Evolutionary conservation across 2,113 vertebrate genomes (phyloP), one percentile per base, ranked within the genome.

Genomic region (Myrmecobius fasciatus): DNA sequence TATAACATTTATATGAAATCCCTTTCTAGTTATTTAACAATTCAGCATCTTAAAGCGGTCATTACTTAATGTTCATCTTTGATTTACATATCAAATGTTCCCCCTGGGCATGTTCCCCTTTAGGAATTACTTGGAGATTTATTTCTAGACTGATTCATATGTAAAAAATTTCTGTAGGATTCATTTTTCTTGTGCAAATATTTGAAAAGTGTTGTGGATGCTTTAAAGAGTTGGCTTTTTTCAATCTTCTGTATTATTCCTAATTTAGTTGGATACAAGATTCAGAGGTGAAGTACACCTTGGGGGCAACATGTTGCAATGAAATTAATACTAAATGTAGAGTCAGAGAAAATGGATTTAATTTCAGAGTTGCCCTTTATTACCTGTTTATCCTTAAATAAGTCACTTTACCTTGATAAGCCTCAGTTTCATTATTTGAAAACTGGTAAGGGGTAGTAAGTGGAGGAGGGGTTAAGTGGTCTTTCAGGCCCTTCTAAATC

Each of bases 401-500:
- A 91, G 91, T 49, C 52, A 49, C 47, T 91, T 92, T 49, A 91
- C 28, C 1, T 53, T 25, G 90, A 53, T 91, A 2, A 24, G 24
- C 52, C 48, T 95, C 52, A 53, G 14, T 91, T 90, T 89, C 89
- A 46, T 94, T 43, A 28, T 89, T 48, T 96, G 95, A 91, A 92
- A 91, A 93, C 49, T 92, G 36, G 12, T 24, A 31, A 26, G 26
- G n/a, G 43, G 89, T 26, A 90, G 47, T 31, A 91, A 5, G 53
- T 25, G 8, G 25, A 8, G 31, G 0, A 1, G 0, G 9, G 26
- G 36, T 67, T 43, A 83, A 2, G n/a, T 43, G 8, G 24, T 83
- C 20, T 83, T 83, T 43, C 17, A n/a, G 60, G 0, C 60, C 60
- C 5, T 75, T n/a, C 36, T n/a, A 75, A 36, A 36, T 75, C 31